A percentile compares a stretch with the other conserved stretches of the same genome.
Conservation (phyloP, 2,113 vertebrate genomes). For the Podilymbus podiceps region DNA sequence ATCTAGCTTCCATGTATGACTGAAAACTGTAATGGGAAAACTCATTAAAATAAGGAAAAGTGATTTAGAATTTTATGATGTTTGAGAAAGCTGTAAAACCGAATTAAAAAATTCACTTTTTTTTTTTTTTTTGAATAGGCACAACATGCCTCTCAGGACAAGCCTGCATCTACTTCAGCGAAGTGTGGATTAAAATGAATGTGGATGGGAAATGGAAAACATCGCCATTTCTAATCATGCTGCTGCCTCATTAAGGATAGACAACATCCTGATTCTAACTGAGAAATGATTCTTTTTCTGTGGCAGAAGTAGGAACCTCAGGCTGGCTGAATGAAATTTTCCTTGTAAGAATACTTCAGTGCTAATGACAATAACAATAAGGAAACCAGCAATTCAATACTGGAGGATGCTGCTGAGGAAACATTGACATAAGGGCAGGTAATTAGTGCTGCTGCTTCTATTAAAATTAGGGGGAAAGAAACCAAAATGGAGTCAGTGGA, state of each 20-base stretch:
- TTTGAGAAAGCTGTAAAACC: constrained; percentile 46
- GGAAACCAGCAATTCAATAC: neutral
- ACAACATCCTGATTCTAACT: constrained; percentile 23
- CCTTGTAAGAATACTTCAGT: constrained; percentile 30
- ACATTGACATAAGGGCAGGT: constrained; percentile 36
- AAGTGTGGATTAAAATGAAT: neutral
- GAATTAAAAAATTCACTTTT: constrained; percentile 35
- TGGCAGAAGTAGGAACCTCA: constrained; percentile 35
- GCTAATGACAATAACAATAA: constrained; percentile 39
- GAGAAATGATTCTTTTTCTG: constrained; percentile 60
- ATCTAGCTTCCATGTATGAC: neutral
- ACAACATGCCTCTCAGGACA: neutral
- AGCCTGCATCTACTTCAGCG: neutral
- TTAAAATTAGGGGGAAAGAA: constrained; percentile 31
- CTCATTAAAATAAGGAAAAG: constrained; percentile 43
- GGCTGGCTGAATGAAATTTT: constrained; percentile 35
- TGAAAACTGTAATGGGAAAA: constrained; percentile 7
- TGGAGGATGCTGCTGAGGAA: constrained; percentile 16
- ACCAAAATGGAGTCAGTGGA: neutral
- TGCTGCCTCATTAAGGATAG: constrained; percentile 21
- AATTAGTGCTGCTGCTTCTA: constrained; percentile 55
- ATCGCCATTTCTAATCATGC: constrained; percentile 15
- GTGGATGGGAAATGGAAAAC: neutral
- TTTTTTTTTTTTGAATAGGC: neutral
- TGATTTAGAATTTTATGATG: constrained; percentile 39